These are phyloP conservation scores for Characodon lateralis DNA, from an alignment of 2,797 vertebrate species.

Conservation along the genomic window DNA sequence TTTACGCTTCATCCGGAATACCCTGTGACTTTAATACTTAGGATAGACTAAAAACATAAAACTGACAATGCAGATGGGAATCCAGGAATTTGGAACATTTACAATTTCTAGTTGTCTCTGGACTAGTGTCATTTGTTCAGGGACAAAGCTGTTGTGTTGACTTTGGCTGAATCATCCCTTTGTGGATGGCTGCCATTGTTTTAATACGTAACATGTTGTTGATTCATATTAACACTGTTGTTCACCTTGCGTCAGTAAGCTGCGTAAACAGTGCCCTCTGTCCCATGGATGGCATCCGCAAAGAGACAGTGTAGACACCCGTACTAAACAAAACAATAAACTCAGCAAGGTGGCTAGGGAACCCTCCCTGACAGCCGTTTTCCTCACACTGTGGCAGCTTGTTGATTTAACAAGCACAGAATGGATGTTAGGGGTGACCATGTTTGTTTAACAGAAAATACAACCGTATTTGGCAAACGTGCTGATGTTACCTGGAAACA, in stretches of 20 bases:
- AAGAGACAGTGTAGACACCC: constrained; percentile 18
- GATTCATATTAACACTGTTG: constrained; percentile 9
- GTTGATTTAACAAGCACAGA: constrained; percentile 33
- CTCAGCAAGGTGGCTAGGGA: not conserved
- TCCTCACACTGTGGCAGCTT: constrained; percentile 30
- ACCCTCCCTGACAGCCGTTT: constrained; percentile 13
- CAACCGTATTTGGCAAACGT: constrained; percentile 6
- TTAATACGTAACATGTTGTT: constrained; percentile 1
- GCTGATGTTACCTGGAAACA: constrained; percentile 14
- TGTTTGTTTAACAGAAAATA: constrained; percentile 5
- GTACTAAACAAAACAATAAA: constrained; percentile 53
- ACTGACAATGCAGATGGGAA: constrained; percentile 9
- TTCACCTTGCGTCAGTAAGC: constrained; percentile 54
- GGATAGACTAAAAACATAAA: constrained; percentile 38
- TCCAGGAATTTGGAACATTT: constrained; percentile 53
- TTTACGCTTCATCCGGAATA: constrained; percentile 51
- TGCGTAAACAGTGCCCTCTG: constrained; percentile 54
- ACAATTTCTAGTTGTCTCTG: constrained; percentile 36
- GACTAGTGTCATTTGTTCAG: constrained; percentile 4
- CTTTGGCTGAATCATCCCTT: constrained; percentile 56
- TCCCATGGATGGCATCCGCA: constrained; percentile 16
- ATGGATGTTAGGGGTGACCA: not conserved
- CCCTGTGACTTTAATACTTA: constrained; percentile 32
- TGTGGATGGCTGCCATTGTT: constrained; percentile 32
- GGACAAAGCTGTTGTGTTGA: constrained; percentile 42